Evolutionary conservation across 1,140 invertebrate genomes (phyloP).

Genomic region (Ptiloglossa arizonensis): DNA sequence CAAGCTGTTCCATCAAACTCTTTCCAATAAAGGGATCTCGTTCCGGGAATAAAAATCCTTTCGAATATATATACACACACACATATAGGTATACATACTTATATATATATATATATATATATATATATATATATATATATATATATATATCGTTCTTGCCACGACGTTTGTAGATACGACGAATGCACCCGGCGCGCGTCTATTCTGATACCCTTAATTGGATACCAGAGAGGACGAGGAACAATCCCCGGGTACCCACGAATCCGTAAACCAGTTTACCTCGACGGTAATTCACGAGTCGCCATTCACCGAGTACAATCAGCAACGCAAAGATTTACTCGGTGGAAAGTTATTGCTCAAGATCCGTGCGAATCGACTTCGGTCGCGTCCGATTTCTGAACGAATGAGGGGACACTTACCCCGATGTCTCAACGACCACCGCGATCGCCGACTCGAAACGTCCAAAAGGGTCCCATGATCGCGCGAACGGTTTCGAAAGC

Average conservation of each 20-base stretch:
- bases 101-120: no score
- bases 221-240: not conserved
- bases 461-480: no score
- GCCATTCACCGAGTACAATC: not conserved
- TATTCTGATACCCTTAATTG: not conserved
- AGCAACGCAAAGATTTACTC: not conserved
- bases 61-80: no score
- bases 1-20: not conserved
- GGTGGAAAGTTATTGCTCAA: not conserved
- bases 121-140: no score
- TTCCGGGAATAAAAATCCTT: not conserved
- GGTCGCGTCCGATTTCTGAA: not conserved
- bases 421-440: no score
- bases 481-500: no score
- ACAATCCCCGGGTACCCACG: not conserved
- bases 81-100: no score
- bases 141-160: not conserved
- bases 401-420: no score
- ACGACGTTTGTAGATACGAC: not conserved
- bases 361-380: not conserved
- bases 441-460: no score
- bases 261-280: not conserved
- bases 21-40: not conserved
- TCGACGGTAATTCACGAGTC: not conserved
- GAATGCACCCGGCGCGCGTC: no score